Percentiles rank a stretch among this genome's conserved stretches.
Evolutionary conservation across 2,113 vertebrate genomes (phyloP).

Genomic region (Recurvirostra avosetta): DNA sequence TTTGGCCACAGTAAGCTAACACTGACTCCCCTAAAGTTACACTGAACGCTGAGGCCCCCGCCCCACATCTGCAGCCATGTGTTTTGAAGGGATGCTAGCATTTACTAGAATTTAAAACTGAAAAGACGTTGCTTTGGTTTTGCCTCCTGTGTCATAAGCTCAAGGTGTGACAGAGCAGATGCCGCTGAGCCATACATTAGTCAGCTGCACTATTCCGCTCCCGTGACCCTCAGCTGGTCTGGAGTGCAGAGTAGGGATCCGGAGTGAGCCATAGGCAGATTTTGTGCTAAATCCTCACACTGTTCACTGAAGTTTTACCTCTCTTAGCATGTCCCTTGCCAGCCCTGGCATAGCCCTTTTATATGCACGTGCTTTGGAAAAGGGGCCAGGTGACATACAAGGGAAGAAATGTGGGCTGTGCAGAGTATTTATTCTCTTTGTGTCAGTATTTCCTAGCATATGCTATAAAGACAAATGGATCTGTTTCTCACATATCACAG

Average conservation of each 20-base stretch:
- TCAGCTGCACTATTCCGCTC: background rate
- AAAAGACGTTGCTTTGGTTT: background rate
- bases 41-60: background rate
- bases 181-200: fast-evolving
- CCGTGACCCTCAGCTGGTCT: background rate
- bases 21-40: background rate
- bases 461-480: background rate
- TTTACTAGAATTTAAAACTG: background rate
- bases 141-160: background rate
- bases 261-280: background rate
- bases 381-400: background rate
- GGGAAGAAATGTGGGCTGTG: background rate
- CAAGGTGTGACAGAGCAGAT: background rate
- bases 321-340: background rate
- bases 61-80: background rate
- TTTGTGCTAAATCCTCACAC: background rate
- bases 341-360: background rate
- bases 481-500: background rate
- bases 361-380: background rate
- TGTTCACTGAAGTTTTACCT: background rate
- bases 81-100: background rate
- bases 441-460: background rate
- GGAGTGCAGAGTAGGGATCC: background rate
- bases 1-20: background rate
- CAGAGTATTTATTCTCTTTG: background rate